phyloP scores from a whole-genome alignment of 2,888 invertebrate genomes.

The Acanthosepion pharaonis region DNA sequence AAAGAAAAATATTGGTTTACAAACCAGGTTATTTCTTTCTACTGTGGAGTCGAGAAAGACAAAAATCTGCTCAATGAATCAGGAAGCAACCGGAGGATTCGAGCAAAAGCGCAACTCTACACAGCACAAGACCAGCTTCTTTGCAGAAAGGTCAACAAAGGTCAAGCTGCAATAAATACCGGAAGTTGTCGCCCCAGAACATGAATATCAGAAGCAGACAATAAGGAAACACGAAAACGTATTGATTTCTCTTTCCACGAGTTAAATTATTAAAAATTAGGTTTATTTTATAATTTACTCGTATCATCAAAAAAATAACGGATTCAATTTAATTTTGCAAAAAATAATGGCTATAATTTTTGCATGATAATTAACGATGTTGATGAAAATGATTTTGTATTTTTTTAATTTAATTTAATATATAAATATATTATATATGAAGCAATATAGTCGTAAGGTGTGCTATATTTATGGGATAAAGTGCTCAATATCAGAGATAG shows the following conservation, averaged over 20 bases:
- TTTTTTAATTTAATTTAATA: too few relatives aligned
- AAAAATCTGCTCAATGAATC: too few relatives aligned
- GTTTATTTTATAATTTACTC: background rate
- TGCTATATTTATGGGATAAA: too few relatives aligned
- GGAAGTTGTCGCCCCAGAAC: constrained; percentile 33
- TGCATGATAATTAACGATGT: too few relatives aligned
- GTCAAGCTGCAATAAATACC: background rate
- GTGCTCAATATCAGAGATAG: too few relatives aligned
- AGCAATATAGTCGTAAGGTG: too few relatives aligned
- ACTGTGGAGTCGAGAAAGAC: background rate
- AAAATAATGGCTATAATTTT: too few relatives aligned
- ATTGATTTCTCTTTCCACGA: background rate
- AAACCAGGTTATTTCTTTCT: background rate
- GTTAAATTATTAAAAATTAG: background rate
- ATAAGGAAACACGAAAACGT: background rate
- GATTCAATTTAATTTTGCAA: too few relatives aligned
- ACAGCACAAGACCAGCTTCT: background rate
- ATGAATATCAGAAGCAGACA: background rate
- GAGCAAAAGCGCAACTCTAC: background rate
- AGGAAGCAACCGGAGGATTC: background rate
- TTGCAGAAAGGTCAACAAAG: background rate
- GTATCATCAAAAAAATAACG: too few relatives aligned
- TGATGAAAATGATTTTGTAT: too few relatives aligned
- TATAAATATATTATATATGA: too few relatives aligned
- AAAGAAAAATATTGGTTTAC: background rate